Evolutionary conservation across 2,888 invertebrate genomes (phyloP), one percentile per base, ranked within the genome.

Genomic region (Agriopis marginaria): DNA sequence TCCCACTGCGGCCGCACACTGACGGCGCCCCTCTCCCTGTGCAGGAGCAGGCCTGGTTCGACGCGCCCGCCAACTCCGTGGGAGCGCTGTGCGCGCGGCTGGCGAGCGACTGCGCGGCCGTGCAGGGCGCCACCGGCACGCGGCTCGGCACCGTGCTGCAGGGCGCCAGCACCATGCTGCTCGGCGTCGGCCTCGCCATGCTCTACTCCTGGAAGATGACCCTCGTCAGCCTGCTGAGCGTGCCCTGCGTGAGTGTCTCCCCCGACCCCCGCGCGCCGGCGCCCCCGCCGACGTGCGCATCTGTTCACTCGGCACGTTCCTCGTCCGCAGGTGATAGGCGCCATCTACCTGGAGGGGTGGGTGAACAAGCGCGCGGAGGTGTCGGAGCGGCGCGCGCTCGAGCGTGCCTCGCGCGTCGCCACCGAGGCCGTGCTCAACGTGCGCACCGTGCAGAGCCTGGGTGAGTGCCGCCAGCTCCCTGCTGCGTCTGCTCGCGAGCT

Each of bases 361-460:
- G 90, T 95, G 56, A 95, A 95, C 79, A 91, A 93, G 78, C 92
- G 94, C 0, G 91, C 95, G 1, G 95, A 95, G 68, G 78, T 85
- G 0, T 84, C 88, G 39, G 95, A 96, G 84, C 92, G 95, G 61
- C 88, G 86, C 42, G 95, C 95, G n/a, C 89, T 96, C 76, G 96
- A 96, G 79, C 86, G 87, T 0, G 96, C 96, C 0, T 94, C 96
- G 7, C 90, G 95, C 51, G 85, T 96, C 49, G 96, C 96, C 32
- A 95, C 96, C 0, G 96, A 96, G 77, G 96, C 96, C 1, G 95
- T 96, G 63, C 91, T 94, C 60, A 95, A 96, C 77, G 95, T 96
- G 44, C 89, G 96, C 47, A 96, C 96, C 0, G 96, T 96, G 9
- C 96, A 95, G 45, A 95, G 95, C 73, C 87, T 96, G 6, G 95